Base-by-base conservation (phyloP, 2,888 invertebrate species). In the Dasysyrphus albostriatus region DNA sequence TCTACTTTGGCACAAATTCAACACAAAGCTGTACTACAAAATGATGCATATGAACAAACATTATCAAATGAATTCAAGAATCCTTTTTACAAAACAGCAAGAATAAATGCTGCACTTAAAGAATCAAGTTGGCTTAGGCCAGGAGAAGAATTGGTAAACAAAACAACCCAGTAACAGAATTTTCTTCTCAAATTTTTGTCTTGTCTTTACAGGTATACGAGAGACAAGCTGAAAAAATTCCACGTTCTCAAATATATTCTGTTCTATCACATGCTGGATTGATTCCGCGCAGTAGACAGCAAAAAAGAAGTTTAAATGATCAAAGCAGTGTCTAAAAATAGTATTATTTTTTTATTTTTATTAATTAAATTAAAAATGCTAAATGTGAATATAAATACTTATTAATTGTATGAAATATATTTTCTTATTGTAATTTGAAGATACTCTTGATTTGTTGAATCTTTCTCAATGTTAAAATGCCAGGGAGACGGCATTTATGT, bases 201-300 rank as follows among this genome's bases (percentile, higher is more conserved):
- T 14, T 9, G 6, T 54, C 9, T 69, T 90, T 90, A 1, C 89
- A 95, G 95, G 95, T 95, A 4, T 93, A 92, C 88, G 93, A 94
- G 58, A 93, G 95, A 37, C 94, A 95, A 88, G 93, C 95, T 3
- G 94, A 95, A 88, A 93, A 93, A 85, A 94, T 95, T 59, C 92
- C 95, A n/a, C 93, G 95, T 24, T 93, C 93, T 61, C 94, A 95
- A 90, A 95, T 95, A 88, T 95, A 95, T 91, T 94, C 94, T 67
- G 94, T 95, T 49, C 92, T 95, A 61, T 94, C 94, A 1, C 95
- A 95, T 90, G 95, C 95, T 0, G 95, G 95, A 2, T 92, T 95
- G 32, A 92, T 95, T 59, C 92, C 93, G 34, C 91, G 94, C 49
- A 89, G 89, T 10, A 77, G 54, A 37, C 24, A 19, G 2, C 76